phyloP scores from a whole-genome alignment of 2,888 invertebrate genomes.

The Lobophora halterata region DNA sequence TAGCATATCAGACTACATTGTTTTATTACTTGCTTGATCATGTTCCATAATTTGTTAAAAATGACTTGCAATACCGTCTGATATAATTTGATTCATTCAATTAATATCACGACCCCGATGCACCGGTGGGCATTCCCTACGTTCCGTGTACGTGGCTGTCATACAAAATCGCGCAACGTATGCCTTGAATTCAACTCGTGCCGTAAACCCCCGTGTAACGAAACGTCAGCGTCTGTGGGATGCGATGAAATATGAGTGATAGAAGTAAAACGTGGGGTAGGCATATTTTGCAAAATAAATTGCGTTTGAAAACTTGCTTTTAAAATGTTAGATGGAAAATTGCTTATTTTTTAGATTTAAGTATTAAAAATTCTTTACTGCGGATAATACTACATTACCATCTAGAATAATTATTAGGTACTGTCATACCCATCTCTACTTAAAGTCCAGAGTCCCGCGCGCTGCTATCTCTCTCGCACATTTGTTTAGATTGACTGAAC shows the following conservation, averaged over 20 bases:
- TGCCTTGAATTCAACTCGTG: conserved; percentile 15
- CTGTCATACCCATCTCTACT: too few species aligned
- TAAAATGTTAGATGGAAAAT: conserved; percentile 7
- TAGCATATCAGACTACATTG: too few species aligned
- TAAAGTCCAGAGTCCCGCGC: too few species aligned
- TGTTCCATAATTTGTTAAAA: too few species aligned
- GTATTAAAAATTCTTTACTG: too few species aligned
- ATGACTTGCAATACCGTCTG: conserved; percentile 9
- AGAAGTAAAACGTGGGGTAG: conserved; percentile 15
- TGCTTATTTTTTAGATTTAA: too few species aligned
- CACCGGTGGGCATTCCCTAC: conserved; percentile 21
- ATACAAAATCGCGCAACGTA: conserved; percentile 22
- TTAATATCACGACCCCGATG: conserved; percentile 19
- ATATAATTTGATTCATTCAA: conserved; percentile 15
- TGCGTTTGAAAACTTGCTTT: conserved; percentile 13
- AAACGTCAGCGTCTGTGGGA: conserved; percentile 23
- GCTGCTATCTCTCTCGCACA: too few species aligned
- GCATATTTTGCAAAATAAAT: conserved; percentile 15
- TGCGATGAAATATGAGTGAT: conserved; percentile 23
- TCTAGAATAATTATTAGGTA: too few species aligned
- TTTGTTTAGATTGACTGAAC: too few species aligned
- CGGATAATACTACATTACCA: too few species aligned
- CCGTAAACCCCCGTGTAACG: conserved; percentile 18
- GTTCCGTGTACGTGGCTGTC: conserved; percentile 25
- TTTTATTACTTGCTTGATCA: too few species aligned